Conservation (phyloP, 1,140 invertebrate species). For the Paraescarpia echinospica region DNA sequence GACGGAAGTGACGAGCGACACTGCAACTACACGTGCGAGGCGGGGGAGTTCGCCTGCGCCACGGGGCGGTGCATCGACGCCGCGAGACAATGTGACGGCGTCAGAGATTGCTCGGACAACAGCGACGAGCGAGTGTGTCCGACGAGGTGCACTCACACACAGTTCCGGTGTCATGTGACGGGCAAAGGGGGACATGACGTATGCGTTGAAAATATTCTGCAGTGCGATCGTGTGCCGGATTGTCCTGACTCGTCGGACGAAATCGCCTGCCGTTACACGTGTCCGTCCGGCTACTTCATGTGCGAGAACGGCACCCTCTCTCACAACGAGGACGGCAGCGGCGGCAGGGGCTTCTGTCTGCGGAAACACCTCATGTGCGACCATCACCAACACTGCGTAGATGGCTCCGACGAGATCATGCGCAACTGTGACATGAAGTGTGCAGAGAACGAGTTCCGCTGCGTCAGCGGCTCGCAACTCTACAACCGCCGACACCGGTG, state of each 20-base stretch:
- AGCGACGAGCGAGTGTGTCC: constrained; percentile 21
- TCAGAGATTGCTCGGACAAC: constrained; percentile 25
- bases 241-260: constrained; percentile 20
- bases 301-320: constrained; percentile 9
- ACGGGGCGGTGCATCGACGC: constrained; percentile 24
- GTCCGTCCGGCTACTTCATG: not conserved
- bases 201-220: not conserved
- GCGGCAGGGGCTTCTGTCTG: constrained; percentile 13
- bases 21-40: constrained; percentile 17
- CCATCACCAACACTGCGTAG: not conserved
- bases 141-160: not conserved
- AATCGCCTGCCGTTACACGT: not conserved
- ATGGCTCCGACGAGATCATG: constrained; percentile 11
- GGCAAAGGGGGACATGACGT: not conserved
- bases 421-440: not conserved
- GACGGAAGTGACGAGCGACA: constrained; percentile 28
- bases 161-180: constrained; percentile 1
- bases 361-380: not conserved
- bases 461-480: not conserved
- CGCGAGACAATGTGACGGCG: constrained; percentile 13
- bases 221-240: constrained; percentile 14
- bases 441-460: constrained; percentile 9
- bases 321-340: not conserved
- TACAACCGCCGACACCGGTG: not conserved
- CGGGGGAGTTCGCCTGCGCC: constrained; percentile 17